Conservation (phyloP, 2,888 invertebrate species). For the Cosmorhoe ocellata region DNA sequence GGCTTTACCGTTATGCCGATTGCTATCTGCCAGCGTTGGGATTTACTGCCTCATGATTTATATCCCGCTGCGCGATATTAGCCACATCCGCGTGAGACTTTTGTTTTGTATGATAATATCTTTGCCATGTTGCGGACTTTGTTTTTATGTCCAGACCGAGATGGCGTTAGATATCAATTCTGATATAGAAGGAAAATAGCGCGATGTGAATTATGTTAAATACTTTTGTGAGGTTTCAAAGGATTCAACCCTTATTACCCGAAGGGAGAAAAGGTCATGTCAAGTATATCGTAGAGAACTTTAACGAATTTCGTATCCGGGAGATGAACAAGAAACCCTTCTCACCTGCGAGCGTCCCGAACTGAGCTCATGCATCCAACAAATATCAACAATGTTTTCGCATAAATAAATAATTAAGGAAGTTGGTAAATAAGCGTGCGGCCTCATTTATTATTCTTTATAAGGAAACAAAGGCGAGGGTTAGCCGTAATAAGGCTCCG, state of each 20-base stretch:
- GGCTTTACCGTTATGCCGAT: slow-evolving; percentile 66
- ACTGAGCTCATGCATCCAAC: slow-evolving; percentile 56
- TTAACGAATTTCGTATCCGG: slow-evolving; percentile 17
- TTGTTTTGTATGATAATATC: slow-evolving; percentile 13
- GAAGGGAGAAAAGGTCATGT: slow-evolving; percentile 22
- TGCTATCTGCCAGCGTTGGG: slow-evolving; percentile 55
- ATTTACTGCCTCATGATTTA: slow-evolving; percentile 56
- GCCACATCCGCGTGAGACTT: slow-evolving; percentile 21
- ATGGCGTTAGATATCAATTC: slow-evolving; percentile 4
- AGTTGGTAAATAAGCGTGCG: slow-evolving; percentile 80
- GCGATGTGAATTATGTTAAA: slow-evolving; percentile 11
- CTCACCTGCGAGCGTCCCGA: slow-evolving; percentile 39
- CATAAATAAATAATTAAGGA: slow-evolving; percentile 81
- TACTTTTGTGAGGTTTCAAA: slow-evolving; percentile 11
- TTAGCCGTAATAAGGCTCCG: slow-evolving; percentile 83
- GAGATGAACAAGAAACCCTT: slow-evolving; percentile 37
- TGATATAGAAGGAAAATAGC: not conserved
- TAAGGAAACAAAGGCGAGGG: slow-evolving; percentile 83
- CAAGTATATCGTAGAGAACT: slow-evolving; percentile 10
- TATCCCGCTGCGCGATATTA: slow-evolving; percentile 34
- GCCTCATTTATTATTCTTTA: slow-evolving; percentile 83
- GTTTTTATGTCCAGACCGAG: not conserved
- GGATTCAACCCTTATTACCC: slow-evolving; percentile 16
- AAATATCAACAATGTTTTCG: slow-evolving; percentile 77
- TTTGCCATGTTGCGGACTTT: slow-evolving; percentile 13